Evolutionary conservation across 2,113 vertebrate species (phyloP).

Genomic region (Dromiciops gliroides): DNA sequence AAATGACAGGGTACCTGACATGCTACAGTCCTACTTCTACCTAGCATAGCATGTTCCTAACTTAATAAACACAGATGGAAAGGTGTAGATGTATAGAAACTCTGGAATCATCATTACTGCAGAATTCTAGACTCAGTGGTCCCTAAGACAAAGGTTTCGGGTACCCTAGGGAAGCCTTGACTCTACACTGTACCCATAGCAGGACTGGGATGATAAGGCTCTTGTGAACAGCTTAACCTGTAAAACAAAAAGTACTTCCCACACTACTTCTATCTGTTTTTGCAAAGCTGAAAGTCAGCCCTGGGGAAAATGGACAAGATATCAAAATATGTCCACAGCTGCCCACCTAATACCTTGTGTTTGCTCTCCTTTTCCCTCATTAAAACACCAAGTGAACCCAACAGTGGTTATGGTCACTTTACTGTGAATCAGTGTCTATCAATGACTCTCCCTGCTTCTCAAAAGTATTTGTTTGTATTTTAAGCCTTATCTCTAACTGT

Average conservation of each 20-base stretch:
- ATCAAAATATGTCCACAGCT: background rate
- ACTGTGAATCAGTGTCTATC: background rate
- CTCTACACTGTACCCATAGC: background rate
- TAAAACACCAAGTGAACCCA: background rate
- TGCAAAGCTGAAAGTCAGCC: background rate
- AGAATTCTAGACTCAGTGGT: background rate
- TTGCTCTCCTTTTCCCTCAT: background rate
- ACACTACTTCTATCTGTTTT: background rate
- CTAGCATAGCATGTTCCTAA: background rate
- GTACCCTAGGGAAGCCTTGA: background rate
- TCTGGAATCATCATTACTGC: background rate
- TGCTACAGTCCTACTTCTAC: background rate
- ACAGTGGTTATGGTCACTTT: background rate
- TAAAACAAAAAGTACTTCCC: background rate
- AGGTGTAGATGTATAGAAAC: background rate
- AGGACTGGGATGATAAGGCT: background rate
- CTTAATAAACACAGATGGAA: background rate
- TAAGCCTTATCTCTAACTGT: background rate
- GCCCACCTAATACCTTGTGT: background rate
- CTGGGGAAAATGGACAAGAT: background rate
- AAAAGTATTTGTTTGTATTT: background rate
- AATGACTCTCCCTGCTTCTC: background rate
- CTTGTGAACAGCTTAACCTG: background rate
- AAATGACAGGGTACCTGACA: background rate
- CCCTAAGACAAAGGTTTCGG: background rate